phyloP scores from a whole-genome alignment of 2,888 invertebrate species.

The Drosophila monieri region DNA sequence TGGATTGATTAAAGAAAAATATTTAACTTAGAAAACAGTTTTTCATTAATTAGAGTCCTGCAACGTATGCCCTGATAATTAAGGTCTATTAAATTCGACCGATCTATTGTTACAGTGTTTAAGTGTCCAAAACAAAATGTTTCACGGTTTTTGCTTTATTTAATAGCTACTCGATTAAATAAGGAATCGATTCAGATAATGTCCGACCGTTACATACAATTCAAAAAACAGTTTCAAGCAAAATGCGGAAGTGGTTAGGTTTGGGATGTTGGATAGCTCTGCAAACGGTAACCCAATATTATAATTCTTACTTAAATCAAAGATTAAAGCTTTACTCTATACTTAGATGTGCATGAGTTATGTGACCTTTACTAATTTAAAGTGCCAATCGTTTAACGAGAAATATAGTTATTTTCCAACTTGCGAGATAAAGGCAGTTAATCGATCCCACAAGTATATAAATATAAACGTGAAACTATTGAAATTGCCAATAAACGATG shows the following conservation, averaged over 20 bases:
- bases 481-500: conserved; percentile 9
- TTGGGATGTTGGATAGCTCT: conserved; percentile 19
- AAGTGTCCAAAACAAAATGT: not conserved
- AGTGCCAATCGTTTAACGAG: conserved; percentile 27
- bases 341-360: conserved; percentile 12
- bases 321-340: not conserved
- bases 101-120: not conserved
- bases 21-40: too few species aligned
- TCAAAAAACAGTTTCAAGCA: not conserved
- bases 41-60: too few species aligned
- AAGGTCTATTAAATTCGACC: not conserved
- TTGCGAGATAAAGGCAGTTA: conserved; percentile 53
- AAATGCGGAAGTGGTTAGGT: conserved; percentile 19
- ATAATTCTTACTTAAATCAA: not conserved
- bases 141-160: not conserved
- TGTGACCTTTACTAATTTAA: conserved; percentile 55
- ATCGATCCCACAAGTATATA: conserved; percentile 54
- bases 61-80: not conserved
- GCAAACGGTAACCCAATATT: conserved; percentile 4
- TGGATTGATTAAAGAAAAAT: too few species aligned
- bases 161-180: conserved; percentile 7
- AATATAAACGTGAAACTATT: conserved; percentile 8
- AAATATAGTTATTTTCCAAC: not conserved
- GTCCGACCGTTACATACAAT: not conserved
- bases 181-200: not conserved